These are phyloP conservation scores for Cheumatopsyche charites DNA, from an alignment of 1,140 invertebrate species.

Conservation along the genomic window DNA sequence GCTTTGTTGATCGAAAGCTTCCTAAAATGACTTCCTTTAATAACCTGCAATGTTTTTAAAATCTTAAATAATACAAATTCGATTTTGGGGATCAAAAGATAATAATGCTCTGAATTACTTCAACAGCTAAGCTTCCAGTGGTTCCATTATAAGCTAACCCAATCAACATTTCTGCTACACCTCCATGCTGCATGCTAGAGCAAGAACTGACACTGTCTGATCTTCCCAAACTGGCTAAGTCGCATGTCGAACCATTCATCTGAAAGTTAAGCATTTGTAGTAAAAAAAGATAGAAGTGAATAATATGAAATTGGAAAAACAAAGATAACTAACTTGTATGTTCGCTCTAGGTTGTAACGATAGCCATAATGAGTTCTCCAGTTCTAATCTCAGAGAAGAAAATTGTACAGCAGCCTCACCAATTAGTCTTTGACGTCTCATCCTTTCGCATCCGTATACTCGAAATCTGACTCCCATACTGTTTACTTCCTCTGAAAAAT, in stretches of 20 bases:
- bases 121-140: constrained; percentile 89
- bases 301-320: not conserved
- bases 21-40: constrained; percentile 93
- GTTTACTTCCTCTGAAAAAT: constrained; percentile 81
- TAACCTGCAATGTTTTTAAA: constrained; percentile 54
- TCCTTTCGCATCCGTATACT: constrained; percentile 89
- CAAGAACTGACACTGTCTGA: constrained; percentile 93
- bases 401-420: constrained; percentile 91
- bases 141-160: constrained; percentile 92
- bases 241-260: constrained; percentile 61
- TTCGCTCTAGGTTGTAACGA: constrained; percentile 82
- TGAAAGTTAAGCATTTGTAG: constrained; percentile 41
- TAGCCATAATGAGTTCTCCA: constrained; percentile 89
- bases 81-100: constrained; percentile 1
- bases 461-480: constrained; percentile 87
- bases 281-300: not conserved
- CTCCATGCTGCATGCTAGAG: constrained; percentile 87
- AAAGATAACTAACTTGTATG: constrained; percentile 67
- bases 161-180: constrained; percentile 86
- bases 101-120: constrained; percentile 63
- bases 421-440: constrained; percentile 86
- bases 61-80: constrained; percentile 26
- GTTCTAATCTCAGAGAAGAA: constrained; percentile 83
- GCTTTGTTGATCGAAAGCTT: constrained; percentile 76
- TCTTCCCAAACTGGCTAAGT: constrained; percentile 79